Conservation (phyloP, 1,140 invertebrate species). For the Zaprionus gabonicus region DNA sequence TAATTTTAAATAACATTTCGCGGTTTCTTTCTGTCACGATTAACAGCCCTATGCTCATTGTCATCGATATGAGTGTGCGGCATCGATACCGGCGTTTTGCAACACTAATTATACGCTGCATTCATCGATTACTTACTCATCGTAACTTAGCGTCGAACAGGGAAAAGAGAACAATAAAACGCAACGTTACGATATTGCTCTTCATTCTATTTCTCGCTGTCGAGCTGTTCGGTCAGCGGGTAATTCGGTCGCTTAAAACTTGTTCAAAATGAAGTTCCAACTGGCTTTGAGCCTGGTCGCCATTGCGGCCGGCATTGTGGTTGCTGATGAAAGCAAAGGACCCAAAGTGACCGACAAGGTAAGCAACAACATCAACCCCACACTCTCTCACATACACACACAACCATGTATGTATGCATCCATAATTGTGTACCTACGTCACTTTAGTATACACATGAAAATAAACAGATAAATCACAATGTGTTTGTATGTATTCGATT, state of each 20-base stretch:
- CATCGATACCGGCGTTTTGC: not conserved
- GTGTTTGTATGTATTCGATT: constrained; percentile 32
- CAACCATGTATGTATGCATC: constrained; percentile 18
- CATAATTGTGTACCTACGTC: constrained; percentile 44
- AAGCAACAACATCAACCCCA: constrained; percentile 50
- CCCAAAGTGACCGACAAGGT: constrained; percentile 92
- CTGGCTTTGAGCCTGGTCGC: constrained; percentile 71
- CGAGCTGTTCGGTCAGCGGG: constrained; percentile 14
- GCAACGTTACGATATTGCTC: not conserved
- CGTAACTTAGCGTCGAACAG: not conserved
- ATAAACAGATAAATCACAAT: constrained; percentile 57
- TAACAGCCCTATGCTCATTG: not conserved
- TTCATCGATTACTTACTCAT: not conserved
- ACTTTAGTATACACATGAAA: constrained; percentile 33
- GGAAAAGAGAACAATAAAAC: not conserved
- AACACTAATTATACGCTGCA: not conserved
- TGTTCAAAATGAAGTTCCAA: constrained; percentile 69
- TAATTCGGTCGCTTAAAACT: constrained; percentile 16
- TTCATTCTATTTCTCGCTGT: constrained; percentile 35
- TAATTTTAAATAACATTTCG: not conserved
- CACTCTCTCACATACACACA: constrained; percentile 9
- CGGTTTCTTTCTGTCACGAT: not conserved
- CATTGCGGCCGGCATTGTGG: constrained; percentile 67
- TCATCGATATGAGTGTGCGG: not conserved
- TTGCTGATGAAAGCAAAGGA: constrained; percentile 85